Base-by-base conservation (phyloP, 2,888 invertebrate species). In the Liopterus haemorrhoidalis region DNA sequence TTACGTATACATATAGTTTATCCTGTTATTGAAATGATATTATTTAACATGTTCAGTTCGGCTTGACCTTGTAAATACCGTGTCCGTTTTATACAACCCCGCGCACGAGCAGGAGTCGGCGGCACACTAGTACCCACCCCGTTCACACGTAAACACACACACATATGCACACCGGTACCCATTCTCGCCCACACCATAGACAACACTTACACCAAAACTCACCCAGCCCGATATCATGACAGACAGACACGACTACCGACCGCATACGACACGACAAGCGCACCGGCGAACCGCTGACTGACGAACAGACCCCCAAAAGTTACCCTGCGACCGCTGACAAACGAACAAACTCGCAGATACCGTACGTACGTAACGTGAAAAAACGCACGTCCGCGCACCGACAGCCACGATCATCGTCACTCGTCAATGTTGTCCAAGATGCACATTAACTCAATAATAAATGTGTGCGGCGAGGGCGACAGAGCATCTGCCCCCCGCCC, bases 1-100 rank as follows among this genome's bases (percentile, higher is more conserved):
- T 41, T 38, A 41, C 37, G 38, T 25, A 50, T 49, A 54, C 48
- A 50, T 48, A 50, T 51, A 46, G 51, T 50, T 51, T 49, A 50
- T 50, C 49, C 51, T 54, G 45, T 45, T 45, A 45, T 45, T 39
- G 16, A 45, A 32, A 33, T 45, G 31, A 41, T 42, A 42, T 45
- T 32, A 45, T 38, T 21, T 39, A 45, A 45, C 24, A 32, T 39
- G 39, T 45, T 45, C 39, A 52, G 51, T 50, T 54, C 50, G 49
- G 50, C 50, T 54, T 54, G 48, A 50, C 52, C 46, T 54, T 52
- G 54, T 44, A 55, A 50, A 56, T 55, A 55, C 47, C 52, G 54
- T 57, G 54, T 54, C 54, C 51, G 55, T 57, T 53, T 57, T 56
- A 52, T 57, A 57, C 54, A 55, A 52, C 55, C 45, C 56, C 54